phyloP scores from a whole-genome alignment of 2,113 vertebrate species.

The Bambusicola thoracicus region DNA sequence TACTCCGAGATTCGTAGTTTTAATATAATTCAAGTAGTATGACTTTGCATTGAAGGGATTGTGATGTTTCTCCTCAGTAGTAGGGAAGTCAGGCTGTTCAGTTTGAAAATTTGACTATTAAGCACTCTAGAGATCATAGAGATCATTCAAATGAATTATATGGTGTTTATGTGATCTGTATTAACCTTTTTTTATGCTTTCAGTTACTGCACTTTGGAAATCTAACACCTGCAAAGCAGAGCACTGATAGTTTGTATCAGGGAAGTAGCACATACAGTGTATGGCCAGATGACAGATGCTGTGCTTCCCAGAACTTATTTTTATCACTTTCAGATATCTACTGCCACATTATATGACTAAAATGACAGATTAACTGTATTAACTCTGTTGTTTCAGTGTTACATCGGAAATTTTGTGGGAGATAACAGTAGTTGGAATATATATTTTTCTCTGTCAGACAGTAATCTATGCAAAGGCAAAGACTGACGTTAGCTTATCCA shows the following conservation, averaged over 20 bases:
- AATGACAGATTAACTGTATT: background rate
- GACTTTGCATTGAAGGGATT: background rate
- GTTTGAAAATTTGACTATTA: background rate
- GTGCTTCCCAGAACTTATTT: background rate
- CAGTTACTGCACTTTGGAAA: background rate
- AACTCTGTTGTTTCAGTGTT: background rate
- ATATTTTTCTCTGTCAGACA: background rate
- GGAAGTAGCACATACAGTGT: background rate
- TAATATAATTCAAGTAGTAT: background rate
- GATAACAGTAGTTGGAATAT: background rate
- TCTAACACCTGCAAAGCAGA: background rate
- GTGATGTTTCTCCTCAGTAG: background rate
- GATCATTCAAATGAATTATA: background rate
- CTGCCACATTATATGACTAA: background rate
- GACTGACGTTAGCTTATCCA: background rate
- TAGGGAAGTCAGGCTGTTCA: background rate
- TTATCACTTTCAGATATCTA: background rate
- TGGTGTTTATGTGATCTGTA: background rate
- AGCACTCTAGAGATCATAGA: background rate
- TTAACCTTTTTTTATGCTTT: background rate
- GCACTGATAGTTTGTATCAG: background rate
- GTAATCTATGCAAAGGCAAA: background rate
- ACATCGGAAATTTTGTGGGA: background rate
- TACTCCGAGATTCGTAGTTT: background rate
- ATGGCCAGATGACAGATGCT: background rate